Base-by-base conservation (phyloP, 1,140 invertebrate genomes). In the Melanaphis sacchari region DNA sequence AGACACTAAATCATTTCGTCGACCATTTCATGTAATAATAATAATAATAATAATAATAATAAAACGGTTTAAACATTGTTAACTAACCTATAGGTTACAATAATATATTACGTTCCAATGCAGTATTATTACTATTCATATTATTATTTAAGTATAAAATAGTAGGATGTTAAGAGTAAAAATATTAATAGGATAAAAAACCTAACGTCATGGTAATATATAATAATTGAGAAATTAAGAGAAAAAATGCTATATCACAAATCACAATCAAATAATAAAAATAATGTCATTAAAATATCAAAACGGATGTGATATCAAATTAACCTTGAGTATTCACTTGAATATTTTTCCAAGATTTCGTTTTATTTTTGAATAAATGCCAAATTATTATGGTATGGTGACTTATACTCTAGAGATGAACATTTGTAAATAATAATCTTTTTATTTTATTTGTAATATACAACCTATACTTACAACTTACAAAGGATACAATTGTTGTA, bases 311-410 rank as follows among this genome's bases (percentile, higher is more conserved):
- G 21, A 54, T 38, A 11, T 40, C 5, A 90, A 38, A 40, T 54
- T 40, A 21, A 90, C 52, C 52, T 54, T 90, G 88, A 59, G 52
- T 90, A 31, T 0, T 40, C 36, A 59, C 9, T 59, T 90, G 41
- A 40, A 26, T 40, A 90, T 90, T 54, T 36, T 59, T 15, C 52
- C 59, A 52, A 90, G 36, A 40, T 11, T 90, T 52, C 26, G 8
- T 54, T 54, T 54, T 26, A 40, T 59, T 90, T 89, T 90, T 90
- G 88, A 90, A 90, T 90, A 26, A 59, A 26, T 40, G 88, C 52
- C 88, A 90, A 90, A 59, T 40, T 59, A 90, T 90, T 31, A 90
- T 8, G 24, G 4, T 52, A 5, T n/a, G 26, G 49, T 54, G 38
- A 6, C 31, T 89, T 24, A 9, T 15, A n/a, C 5, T n/a, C 5